Conservation (phyloP, 1,140 invertebrate species). For the Pseudomyrmex gracilis region DNA sequence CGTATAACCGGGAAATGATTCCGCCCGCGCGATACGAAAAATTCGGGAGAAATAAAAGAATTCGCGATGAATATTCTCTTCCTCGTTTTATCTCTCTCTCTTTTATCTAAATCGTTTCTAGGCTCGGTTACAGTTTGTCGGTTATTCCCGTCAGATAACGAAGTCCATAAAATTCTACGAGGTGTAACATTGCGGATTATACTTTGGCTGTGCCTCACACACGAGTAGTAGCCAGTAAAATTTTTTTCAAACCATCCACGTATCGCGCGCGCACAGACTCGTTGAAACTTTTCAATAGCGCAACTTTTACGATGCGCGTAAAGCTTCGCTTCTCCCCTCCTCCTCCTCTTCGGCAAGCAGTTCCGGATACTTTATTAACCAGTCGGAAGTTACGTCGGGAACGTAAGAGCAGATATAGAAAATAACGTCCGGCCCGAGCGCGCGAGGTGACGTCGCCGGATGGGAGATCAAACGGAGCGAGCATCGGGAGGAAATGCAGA, state of each 20-base stretch:
- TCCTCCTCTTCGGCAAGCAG: slow-evolving; percentile 28
- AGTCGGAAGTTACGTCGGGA: slow-evolving; percentile 64
- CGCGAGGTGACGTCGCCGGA: slow-evolving; percentile 16
- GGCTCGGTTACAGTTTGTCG: not conserved
- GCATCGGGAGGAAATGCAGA: slow-evolving; percentile 25
- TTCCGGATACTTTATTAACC: slow-evolving; percentile 65
- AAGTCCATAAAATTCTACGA: not conserved
- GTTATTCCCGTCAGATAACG: not conserved
- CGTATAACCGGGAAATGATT: not conserved
- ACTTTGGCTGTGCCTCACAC: not conserved
- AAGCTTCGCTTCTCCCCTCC: slow-evolving; percentile 45
- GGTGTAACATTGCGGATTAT: not conserved
- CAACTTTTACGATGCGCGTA: slow-evolving; percentile 9
- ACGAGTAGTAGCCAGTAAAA: no score
- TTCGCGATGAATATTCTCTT: no score
- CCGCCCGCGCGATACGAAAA: not conserved
- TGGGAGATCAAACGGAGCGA: slow-evolving; percentile 10
- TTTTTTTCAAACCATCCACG: not conserved
- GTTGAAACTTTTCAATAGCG: not conserved
- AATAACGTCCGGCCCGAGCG: not conserved
- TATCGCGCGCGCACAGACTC: not conserved
- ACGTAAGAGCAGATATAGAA: slow-evolving; percentile 9
- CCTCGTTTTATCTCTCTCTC: not conserved
- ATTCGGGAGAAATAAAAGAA: not conserved
- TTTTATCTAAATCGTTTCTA: not conserved